Evolutionary conservation across 2,797 vertebrate genomes (phyloP), one percentile per base, ranked within the genome.

Genomic region (Taenioides sp.): DNA sequence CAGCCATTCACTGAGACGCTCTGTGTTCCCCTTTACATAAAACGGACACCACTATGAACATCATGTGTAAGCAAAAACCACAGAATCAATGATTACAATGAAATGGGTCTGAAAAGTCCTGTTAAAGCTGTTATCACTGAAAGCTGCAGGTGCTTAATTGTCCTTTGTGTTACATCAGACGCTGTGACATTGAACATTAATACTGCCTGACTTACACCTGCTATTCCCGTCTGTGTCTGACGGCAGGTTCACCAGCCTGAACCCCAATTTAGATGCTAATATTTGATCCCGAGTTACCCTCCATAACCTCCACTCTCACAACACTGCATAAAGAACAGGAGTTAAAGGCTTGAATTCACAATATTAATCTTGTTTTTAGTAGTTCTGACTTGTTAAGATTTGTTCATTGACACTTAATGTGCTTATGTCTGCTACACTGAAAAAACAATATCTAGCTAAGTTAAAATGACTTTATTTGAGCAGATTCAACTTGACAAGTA

Each of bases 251-350:
- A 65, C 40, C 40, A 16, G 43, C 23, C 43, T 22, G 43, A 65
- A 65, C 64, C 64, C 43, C 64, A 49, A 65, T 65, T 65, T 65
- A 65, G 64, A 62, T 55, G 68, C 40, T 55, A 71, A 76, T 50
- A 55, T 61, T 47, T 54, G 12, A 66, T 14, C 52, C 47, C 16
- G 18, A 18, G 37, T 28, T 34, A 57, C 59, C 17, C 37, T n/a
- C 25, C 37, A 18, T 34, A 55, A 62, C 10, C 37, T 28, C 22
- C 11, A 59, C 25, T 20, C 0, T 20, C 1, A 22, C 18, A 59
- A 57, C 58, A 63, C 37, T 59, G 57, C 23, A 59, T 5, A 28
- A 59, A 14, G 57, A 59, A 28, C 7, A 59, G 22, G 14, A 28
- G 57, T 12, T 27, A 18, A 16, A 59, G 57, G 57, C 12, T 17